Base-by-base conservation (phyloP, 2,113 vertebrate genomes). In the Boulengeromyrus knoepffleri region DNA sequence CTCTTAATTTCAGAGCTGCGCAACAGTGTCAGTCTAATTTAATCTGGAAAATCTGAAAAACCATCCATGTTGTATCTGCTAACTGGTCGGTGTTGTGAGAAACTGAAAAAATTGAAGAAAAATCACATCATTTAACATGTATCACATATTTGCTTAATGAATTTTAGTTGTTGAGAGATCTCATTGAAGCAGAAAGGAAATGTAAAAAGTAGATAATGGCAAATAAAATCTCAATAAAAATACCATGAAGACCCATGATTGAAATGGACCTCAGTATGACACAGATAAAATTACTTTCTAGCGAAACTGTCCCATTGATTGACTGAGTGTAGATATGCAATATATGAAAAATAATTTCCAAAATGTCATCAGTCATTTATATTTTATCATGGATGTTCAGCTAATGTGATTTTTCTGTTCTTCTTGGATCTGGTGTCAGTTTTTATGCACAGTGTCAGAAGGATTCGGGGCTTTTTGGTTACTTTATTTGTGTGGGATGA, bases 401-500 rank as follows among this genome's bases (percentile, higher is more conserved):
- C n/a, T 31, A 12, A 31, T 66, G 12, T 66, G 62, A 66, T 70
- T 70, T 27, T 13, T 66, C n/a, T 66, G 9, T 66, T 15, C 6
- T 42, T 42, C 19, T 45, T 21, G 42, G 56, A 8, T 42, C 56
- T 88, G 52, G 39, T 47, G 58, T 89, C 45, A 49, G 21, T 36
- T 24, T 89, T n/a, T 89, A 3, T 52, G 27, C 47, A 47, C 0
- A n/a, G 19, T 77, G 49, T 58, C 21, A 58, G 19, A 47, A 58
- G 77, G 36, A 58, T 89, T 5, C 31, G 39, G 77, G 50, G 5
- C 6, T 39, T 47, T 83, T 53, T 56, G 3, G 21, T 42, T 8
- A 36, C 17, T 74, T 42, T 83, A 9, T 49, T 58, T 46, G 77
- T 47, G 89, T 89, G 89, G 89, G 89, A 84, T 89, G 89, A 62